Percentiles rank a stretch among this genome's conserved stretches.
Evolutionary conservation across 2,888 invertebrate species (phyloP).

Genomic region (Spisula subtruncata): DNA sequence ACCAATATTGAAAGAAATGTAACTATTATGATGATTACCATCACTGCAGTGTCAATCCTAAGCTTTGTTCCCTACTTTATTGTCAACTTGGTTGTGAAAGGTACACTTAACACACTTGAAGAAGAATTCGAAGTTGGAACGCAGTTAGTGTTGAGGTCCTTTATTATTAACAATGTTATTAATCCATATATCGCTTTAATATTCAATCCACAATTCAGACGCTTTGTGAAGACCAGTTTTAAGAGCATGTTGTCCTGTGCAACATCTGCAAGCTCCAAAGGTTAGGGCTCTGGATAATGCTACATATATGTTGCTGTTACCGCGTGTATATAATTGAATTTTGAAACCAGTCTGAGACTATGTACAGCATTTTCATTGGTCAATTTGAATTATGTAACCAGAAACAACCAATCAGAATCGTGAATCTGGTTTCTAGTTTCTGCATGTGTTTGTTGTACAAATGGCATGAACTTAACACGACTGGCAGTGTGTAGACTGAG

Average conservation of each 20-base stretch:
- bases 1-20: constrained; percentile 22
- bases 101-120: not conserved
- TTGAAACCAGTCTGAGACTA: too few species aligned
- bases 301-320: too few species aligned
- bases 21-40: constrained; percentile 39
- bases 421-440: too few species aligned
- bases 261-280: not conserved
- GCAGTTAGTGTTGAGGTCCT: constrained; percentile 43
- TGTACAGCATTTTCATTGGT: too few species aligned
- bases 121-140: constrained; percentile 38
- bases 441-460: too few species aligned
- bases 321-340: too few species aligned
- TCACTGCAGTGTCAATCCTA: constrained; percentile 20
- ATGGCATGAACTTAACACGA: too few species aligned
- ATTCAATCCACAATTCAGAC: constrained; percentile 32
- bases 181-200: constrained; percentile 47
- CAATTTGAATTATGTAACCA: too few species aligned
- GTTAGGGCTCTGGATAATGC: too few species aligned
- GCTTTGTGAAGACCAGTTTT: constrained; percentile 7
- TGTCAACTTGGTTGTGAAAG: constrained; percentile 22
- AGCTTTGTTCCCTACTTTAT: constrained; percentile 51
- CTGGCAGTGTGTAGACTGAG: too few species aligned
- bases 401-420: too few species aligned
- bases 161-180: constrained; percentile 43
- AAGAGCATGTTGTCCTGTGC: not conserved